A percentile compares a stretch with the other conserved stretches of the same genome.
phyloP scores from a whole-genome alignment of 1,140 invertebrate genomes.

The Plodia interpunctella region DNA sequence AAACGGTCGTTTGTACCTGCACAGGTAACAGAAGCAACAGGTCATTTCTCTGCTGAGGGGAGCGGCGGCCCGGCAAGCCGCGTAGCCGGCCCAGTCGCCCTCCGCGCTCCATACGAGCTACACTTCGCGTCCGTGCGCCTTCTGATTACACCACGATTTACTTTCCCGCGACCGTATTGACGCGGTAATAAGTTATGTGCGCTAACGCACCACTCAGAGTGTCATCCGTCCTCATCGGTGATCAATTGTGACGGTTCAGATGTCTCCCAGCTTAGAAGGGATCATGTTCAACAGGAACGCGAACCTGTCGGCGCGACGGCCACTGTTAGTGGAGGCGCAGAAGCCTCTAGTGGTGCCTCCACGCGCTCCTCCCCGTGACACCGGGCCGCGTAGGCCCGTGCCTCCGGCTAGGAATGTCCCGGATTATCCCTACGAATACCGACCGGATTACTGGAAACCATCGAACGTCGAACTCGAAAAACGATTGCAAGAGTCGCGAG shows the following conservation, averaged over 20 bases:
- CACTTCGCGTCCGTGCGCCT: slow-evolving; percentile 18
- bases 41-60: slow-evolving; percentile 62
- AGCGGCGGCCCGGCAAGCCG: slow-evolving; percentile 32
- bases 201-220: slow-evolving; percentile 48
- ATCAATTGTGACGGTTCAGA: slow-evolving; percentile 62
- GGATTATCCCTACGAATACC: slow-evolving; percentile 47
- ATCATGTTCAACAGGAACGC: slow-evolving; percentile 74
- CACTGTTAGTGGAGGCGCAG: slow-evolving; percentile 67
- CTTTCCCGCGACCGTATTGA: slow-evolving; percentile 55
- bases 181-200: slow-evolving; percentile 60
- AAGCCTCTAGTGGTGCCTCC: slow-evolving; percentile 64
- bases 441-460: slow-evolving; percentile 63
- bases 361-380: slow-evolving; percentile 63
- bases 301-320: slow-evolving; percentile 69
- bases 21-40: slow-evolving; percentile 72
- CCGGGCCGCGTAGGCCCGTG: slow-evolving; percentile 49
- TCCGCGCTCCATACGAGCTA: slow-evolving; percentile 31
- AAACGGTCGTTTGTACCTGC: slow-evolving; percentile 62
- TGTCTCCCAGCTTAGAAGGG: slow-evolving; percentile 71
- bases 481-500: slow-evolving; percentile 59
- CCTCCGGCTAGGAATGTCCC: slow-evolving; percentile 48
- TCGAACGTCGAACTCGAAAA: slow-evolving; percentile 72
- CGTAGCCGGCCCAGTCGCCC: slow-evolving; percentile 25
- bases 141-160: slow-evolving; percentile 28
- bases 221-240: slow-evolving; percentile 22